phyloP scores from a whole-genome alignment of 2,888 invertebrate genomes.

The Ypsolopha scabrella region DNA sequence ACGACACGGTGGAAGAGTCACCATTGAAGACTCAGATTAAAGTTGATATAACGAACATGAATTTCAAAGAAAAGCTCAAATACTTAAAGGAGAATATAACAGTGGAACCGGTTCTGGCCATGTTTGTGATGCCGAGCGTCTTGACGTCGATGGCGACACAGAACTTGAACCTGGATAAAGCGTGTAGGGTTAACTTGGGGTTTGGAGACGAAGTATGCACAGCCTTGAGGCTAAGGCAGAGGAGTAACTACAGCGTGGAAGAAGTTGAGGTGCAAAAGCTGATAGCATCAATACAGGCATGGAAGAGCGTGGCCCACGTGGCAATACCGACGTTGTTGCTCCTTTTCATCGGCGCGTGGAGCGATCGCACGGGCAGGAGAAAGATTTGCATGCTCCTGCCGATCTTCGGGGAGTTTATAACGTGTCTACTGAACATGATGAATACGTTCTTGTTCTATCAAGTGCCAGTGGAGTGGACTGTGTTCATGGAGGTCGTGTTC shows the following conservation, averaged over 20 bases:
- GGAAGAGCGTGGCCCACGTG: slow-evolving; percentile 68
- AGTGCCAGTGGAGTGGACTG: slow-evolving; percentile 63
- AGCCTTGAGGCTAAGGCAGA: slow-evolving; percentile 76
- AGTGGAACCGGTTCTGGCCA: slow-evolving; percentile 74
- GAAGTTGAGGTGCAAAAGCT: slow-evolving; percentile 75
- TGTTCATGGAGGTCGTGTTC: slow-evolving; percentile 64
- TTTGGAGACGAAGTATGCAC: slow-evolving; percentile 79
- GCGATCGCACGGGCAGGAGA: slow-evolving; percentile 68
- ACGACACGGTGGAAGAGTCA: slow-evolving; percentile 13
- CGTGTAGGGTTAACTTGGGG: slow-evolving; percentile 82
- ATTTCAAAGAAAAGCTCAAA: slow-evolving; percentile 51
- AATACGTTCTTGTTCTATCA: slow-evolving; percentile 69
- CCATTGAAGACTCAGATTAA: slow-evolving; percentile 37
- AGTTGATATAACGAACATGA: slow-evolving; percentile 34
- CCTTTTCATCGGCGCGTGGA: slow-evolving; percentile 74
- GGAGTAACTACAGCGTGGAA: slow-evolving; percentile 74
- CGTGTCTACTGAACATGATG: slow-evolving; percentile 56
- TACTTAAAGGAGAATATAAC: slow-evolving; percentile 69
- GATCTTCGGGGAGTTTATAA: slow-evolving; percentile 64
- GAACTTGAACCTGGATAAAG: slow-evolving; percentile 87
- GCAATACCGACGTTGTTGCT: slow-evolving; percentile 64
- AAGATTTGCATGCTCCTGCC: slow-evolving; percentile 72
- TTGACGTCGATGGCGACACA: slow-evolving; percentile 81
- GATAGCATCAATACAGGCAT: slow-evolving; percentile 65
- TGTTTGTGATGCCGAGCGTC: slow-evolving; percentile 75